Evolutionary conservation across 2,113 vertebrate genomes (phyloP).

Genomic region (Pelecanoides urinatrix): DNA sequence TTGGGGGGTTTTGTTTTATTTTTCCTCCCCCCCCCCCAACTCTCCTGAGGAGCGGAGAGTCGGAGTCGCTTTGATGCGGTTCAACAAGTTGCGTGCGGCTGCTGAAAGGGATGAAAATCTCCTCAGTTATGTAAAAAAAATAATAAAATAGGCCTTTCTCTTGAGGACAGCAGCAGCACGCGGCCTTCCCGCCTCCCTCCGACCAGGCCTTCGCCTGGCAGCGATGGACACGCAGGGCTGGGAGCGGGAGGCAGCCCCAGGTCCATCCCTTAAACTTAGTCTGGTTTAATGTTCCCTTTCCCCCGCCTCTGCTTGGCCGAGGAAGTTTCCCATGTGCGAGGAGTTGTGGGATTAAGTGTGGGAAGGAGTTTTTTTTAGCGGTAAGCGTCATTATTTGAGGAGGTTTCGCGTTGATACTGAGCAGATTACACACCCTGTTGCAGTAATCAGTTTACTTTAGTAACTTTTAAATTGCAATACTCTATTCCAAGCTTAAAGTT

Average conservation of each 20-base stretch:
- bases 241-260: neutral
- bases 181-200: neutral
- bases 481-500: neutral
- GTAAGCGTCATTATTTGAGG: neutral
- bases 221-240: neutral
- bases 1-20: neutral
- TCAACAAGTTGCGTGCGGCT: neutral
- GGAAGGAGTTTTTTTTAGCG: constrained; percentile 42
- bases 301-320: neutral
- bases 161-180: neutral
- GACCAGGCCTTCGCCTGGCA: fast-evolving
- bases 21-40: fast-evolving
- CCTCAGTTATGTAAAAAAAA: neutral
- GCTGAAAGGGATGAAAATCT: neutral
- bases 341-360: constrained; percentile 7
- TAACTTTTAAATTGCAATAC: neutral
- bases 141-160: neutral
- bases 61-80: neutral
- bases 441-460: neutral
- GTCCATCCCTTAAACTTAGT: too few relatives aligned
- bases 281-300: neutral
- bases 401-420: neutral
- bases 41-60: too few relatives aligned
- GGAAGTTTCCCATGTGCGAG: constrained; percentile 1
- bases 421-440: neutral